Evolutionary conservation across 2,797 vertebrate species (phyloP).

Genomic region (Pteropus rufus): DNA sequence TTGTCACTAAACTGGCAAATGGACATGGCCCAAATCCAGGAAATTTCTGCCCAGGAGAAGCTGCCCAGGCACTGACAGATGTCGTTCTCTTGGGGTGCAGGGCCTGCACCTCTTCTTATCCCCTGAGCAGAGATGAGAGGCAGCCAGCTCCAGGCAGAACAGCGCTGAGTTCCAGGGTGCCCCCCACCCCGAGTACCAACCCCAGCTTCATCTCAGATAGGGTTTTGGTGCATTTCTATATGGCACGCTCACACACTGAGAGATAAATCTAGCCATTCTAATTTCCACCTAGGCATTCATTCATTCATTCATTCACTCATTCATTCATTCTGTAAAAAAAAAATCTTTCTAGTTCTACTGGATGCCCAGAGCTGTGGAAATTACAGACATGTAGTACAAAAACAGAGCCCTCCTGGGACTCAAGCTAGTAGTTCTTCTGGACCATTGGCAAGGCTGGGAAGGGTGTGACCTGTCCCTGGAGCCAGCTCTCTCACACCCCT

Average conservation of each 20-base stretch:
- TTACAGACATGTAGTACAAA: background rate
- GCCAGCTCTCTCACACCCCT: fast-evolving
- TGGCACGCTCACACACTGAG: background rate
- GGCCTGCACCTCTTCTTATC: background rate
- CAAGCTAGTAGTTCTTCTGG: background rate
- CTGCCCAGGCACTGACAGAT: no score
- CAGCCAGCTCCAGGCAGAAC: background rate
- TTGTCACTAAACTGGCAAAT: background rate
- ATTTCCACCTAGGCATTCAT: background rate
- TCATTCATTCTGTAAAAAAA: background rate
- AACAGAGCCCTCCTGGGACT: background rate
- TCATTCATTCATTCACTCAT: background rate
- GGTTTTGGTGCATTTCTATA: no score
- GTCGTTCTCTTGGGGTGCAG: background rate
- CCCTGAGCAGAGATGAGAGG: background rate
- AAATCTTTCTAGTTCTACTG: background rate
- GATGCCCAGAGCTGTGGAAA: background rate
- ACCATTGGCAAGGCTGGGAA: background rate
- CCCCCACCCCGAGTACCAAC: background rate
- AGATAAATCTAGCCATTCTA: background rate
- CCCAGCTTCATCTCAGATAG: background rate
- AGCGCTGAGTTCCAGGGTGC: background rate
- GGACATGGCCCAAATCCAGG: background rate
- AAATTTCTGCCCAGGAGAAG: background rate
- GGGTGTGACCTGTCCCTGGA: background rate